Evolutionary conservation across 1,140 invertebrate genomes (phyloP), one percentile per base, ranked within the genome.

Genomic region (Eriocheir sinensis): DNA sequence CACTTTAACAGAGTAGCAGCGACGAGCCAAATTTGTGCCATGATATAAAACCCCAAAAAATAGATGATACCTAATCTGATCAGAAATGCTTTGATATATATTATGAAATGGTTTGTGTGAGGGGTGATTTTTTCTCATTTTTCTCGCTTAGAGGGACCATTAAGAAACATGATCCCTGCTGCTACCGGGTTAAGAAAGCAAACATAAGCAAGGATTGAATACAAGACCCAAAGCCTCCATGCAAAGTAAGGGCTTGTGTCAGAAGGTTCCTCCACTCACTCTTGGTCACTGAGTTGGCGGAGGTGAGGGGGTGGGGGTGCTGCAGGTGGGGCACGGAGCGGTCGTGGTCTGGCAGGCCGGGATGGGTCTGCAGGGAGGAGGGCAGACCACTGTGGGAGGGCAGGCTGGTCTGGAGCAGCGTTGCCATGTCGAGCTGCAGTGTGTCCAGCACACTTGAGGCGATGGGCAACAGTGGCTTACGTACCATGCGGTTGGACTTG

Each of bases 391-490:
- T 89, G 72, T 88, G 86, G 40, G 93, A 72, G 32, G 95, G 92
- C n/a, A 95, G 89, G 89, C 93, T 93, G 27, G 95, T 93, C 80
- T 95, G 91, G 4, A 96, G 85, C 53, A 95, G 48, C 32, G 95
- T 95, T 38, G 95, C 96, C 95, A 96, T 93, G 94, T 96, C 91
- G 34, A 96, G 91, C 95, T 96, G 95, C 94, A 96, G 85, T 34
- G 96, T 96, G 92, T 96, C 96, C 41, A 96, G 83, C 17, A 96
- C 96, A 91, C 96, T 96, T 41, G 95, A 95, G 53, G 96, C 95
- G 60, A 96, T 95, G 81, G 96, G 95, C 9, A 96, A 72, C 38
- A 95, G 89, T 34, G 96, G 93, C 92, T 93, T 90, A 4, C 95
- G 95, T 32, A 95, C 93, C 93, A 94, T 94, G n/a, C 93, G 89